Conservation (phyloP, 1,140 invertebrate species). For the Drosophila cardini region DNA sequence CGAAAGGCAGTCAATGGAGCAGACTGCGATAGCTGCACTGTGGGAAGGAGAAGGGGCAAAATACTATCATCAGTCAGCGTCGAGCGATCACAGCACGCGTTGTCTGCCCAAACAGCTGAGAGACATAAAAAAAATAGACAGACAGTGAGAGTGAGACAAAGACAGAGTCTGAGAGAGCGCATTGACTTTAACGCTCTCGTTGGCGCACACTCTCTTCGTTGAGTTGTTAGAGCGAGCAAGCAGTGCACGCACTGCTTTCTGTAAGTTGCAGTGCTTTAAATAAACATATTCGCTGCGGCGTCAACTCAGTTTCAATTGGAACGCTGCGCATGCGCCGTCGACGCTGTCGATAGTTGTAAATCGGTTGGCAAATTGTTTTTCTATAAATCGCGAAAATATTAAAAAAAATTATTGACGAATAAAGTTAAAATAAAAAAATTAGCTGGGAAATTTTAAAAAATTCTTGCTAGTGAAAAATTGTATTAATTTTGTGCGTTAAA, state of each 20-base stretch:
- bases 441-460: too few relatives aligned
- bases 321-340: constrained; percentile 67
- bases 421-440: too few relatives aligned
- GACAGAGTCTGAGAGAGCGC: not conserved
- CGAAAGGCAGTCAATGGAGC: constrained; percentile 31
- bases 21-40: not conserved
- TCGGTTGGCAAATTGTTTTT: constrained; percentile 2
- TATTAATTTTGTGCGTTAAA: constrained; percentile 13
- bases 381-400: not conserved
- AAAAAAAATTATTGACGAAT: too few relatives aligned
- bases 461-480: not conserved
- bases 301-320: constrained; percentile 76
- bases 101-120: constrained; percentile 42
- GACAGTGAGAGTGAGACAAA: constrained; percentile 1
- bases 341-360: constrained; percentile 24
- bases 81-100: constrained; percentile 59
- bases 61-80: constrained; percentile 22
- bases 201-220: constrained; percentile 2
- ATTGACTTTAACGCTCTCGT: constrained; percentile 15
- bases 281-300: constrained; percentile 68
- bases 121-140: not conserved
- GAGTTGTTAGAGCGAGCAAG: constrained; percentile 40
- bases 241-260: constrained; percentile 49
- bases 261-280: constrained; percentile 59
- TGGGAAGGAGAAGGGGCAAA: constrained; percentile 1